phyloP scores from a whole-genome alignment of 2,797 vertebrate species.

The Neosilurus hyrtlii region DNA sequence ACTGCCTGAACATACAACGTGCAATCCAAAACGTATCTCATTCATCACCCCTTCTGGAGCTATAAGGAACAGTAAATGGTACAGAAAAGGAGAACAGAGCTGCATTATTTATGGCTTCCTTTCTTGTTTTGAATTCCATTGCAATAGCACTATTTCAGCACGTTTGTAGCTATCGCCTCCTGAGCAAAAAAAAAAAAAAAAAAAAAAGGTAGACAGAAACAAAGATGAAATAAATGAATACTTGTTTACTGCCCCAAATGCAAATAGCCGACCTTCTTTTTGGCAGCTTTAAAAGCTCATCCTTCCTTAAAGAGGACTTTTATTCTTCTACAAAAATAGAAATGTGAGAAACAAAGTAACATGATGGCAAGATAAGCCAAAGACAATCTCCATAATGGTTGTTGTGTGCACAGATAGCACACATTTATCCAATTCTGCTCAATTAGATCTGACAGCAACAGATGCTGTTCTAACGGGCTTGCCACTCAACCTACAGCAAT shows the following conservation, averaged over 20 bases:
- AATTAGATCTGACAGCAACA: slow-evolving; percentile 47
- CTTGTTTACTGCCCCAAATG: slow-evolving; percentile 48
- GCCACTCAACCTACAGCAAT: slow-evolving; percentile 45
- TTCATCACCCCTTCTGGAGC: slow-evolving; percentile 19
- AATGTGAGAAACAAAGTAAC: slow-evolving; percentile 37
- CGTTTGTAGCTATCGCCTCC: slow-evolving; percentile 53
- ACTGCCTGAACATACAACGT: not conserved
- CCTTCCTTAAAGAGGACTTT: slow-evolving; percentile 39
- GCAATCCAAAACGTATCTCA: slow-evolving; percentile 15
- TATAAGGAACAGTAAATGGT: slow-evolving; percentile 71
- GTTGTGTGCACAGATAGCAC: slow-evolving; percentile 41
- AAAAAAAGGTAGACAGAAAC: not conserved
- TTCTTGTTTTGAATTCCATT: slow-evolving; percentile 70
- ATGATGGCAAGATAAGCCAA: slow-evolving; percentile 45
- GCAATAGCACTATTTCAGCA: slow-evolving; percentile 75
- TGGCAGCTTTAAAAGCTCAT: slow-evolving; percentile 49
- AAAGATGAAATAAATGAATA: slow-evolving; percentile 46
- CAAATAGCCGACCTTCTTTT: slow-evolving; percentile 58
- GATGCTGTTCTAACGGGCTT: slow-evolving; percentile 45
- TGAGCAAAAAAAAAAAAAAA: slow-evolving; percentile 2
- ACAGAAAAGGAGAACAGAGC: slow-evolving; percentile 67
- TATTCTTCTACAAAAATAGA: slow-evolving; percentile 42
- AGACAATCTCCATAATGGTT: slow-evolving; percentile 48
- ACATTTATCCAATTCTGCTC: slow-evolving; percentile 49
- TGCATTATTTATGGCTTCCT: slow-evolving; percentile 77